Evolutionary conservation across 2,113 vertebrate genomes (phyloP), one percentile per base, ranked within the genome.

Genomic region (Xiphophorus hellerii): DNA sequence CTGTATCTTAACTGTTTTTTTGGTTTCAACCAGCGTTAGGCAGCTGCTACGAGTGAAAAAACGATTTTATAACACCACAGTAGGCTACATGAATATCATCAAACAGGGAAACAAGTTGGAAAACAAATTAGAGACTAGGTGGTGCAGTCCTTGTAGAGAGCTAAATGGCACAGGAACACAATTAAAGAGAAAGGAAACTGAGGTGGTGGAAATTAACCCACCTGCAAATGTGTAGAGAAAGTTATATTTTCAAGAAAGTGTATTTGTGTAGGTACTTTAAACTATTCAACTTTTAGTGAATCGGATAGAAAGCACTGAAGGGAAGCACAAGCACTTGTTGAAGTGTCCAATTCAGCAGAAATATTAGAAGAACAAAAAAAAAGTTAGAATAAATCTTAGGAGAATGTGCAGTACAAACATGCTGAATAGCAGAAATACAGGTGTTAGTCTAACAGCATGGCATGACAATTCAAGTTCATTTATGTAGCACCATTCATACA

Each of bases 81-180:
- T 4, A 62, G 30, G 8, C 28, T 31, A 39, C 14, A 35, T 35
- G 51, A 8, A 13, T 33, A 28, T 22, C 28, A 62, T 31, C 28
- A 44, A 72, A 72, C 60, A 62, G 60, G 42, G 22, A 35, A 61
- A 44, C 17, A 30, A 44, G 70, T 72, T 62, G 25, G 11, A 64
- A 25, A 66, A n/a, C 30, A 28, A 66, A 20, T 31, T 66, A 29
- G 30, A n/a, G 0, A 15, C 30, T 14, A 7, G 39, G 51, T 64
- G 14, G 20, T 71, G 37, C 5, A 51, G 12, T 13, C 2, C 31
- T 20, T 20, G 44, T 48, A 5, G 44, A 48, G 4, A 20, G 14
- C 17, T 20, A 20, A 48, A 20, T 48, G 44, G 14, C 44, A 20
- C 14, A 48, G 44, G 44, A 7, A 48, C 44, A 48, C 17, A 48